Conservation (phyloP, 2,797 vertebrate genomes). For the Gobio occitaniae region DNA sequence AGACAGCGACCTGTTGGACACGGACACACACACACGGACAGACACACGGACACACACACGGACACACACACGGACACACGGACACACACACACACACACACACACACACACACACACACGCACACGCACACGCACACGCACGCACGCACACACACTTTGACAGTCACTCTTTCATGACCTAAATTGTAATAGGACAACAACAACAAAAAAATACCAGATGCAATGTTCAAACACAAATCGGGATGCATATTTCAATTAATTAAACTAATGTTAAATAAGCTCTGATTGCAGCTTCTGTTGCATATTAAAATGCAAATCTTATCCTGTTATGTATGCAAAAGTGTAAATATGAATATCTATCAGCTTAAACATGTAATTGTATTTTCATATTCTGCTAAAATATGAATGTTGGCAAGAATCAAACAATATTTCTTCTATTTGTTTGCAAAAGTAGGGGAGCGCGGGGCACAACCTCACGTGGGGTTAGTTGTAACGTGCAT, state of each 20-base stretch:
- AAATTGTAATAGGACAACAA: background rate
- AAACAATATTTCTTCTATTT: background rate
- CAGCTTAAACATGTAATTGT: background rate
- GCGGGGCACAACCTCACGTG: no score
- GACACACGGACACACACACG: no score
- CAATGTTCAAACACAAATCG: constrained; percentile 8
- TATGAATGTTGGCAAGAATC: background rate
- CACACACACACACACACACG: background rate
- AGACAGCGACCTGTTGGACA: background rate
- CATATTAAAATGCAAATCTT: constrained; percentile 37
- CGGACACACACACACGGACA: no score
- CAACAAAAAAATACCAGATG: background rate
- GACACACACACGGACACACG: no score
- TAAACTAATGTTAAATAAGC: constrained; percentile 23
- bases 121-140: no score
- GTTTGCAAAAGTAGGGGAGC: background rate
- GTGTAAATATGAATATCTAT: background rate
- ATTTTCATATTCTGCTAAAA: background rate
- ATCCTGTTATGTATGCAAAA: constrained; percentile 42
- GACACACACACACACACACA: background rate
- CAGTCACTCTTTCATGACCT: constrained; percentile 10
- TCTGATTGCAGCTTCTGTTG: constrained; percentile 9
- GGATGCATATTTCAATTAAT: constrained; percentile 14
- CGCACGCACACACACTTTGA: background rate
- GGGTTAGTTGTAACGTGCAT: no score